Evolutionary conservation across 2,888 invertebrate species (phyloP).

Genomic region (Polyommatus icarus): DNA sequence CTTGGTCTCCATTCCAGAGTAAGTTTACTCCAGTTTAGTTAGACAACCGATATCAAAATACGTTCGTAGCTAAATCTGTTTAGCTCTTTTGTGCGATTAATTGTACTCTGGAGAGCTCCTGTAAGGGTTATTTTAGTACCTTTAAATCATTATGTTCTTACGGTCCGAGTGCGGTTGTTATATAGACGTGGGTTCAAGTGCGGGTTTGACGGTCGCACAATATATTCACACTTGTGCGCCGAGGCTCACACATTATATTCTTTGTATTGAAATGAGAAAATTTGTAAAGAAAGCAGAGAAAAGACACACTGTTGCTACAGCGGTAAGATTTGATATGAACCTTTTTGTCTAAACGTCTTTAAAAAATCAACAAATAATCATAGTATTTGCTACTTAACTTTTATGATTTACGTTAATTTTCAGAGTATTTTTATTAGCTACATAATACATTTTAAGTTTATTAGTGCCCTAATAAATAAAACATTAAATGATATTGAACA

Average conservation of each 20-base stretch:
- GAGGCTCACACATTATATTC: not conserved
- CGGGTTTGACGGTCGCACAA: conserved; percentile 16
- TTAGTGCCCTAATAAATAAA: no score
- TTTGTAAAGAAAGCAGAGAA: not conserved
- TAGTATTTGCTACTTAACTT: not conserved
- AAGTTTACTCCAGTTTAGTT: no score
- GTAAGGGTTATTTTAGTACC: conserved; percentile 37
- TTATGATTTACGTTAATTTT: not conserved
- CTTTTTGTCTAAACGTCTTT: no score
- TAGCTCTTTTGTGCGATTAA: conserved; percentile 9
- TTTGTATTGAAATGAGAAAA: conserved; percentile 1
- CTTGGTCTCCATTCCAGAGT: no score
- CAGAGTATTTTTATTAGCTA: no score
- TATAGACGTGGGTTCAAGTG: conserved; percentile 24
- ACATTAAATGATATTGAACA: no score
- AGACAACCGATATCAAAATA: not conserved
- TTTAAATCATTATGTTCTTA: conserved; percentile 38
- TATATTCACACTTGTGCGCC: conserved; percentile 16
- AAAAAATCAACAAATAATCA: no score
- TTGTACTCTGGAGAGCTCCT: not conserved
- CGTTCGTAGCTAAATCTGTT: conserved; percentile 1
- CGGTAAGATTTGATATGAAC: not conserved
- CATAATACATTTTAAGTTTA: no score
- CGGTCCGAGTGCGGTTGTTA: not conserved
- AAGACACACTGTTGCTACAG: not conserved